These are phyloP conservation scores for Orientallactaga bullata DNA, from an alignment of 2,113 vertebrate species.

Conservation along the genomic window DNA sequence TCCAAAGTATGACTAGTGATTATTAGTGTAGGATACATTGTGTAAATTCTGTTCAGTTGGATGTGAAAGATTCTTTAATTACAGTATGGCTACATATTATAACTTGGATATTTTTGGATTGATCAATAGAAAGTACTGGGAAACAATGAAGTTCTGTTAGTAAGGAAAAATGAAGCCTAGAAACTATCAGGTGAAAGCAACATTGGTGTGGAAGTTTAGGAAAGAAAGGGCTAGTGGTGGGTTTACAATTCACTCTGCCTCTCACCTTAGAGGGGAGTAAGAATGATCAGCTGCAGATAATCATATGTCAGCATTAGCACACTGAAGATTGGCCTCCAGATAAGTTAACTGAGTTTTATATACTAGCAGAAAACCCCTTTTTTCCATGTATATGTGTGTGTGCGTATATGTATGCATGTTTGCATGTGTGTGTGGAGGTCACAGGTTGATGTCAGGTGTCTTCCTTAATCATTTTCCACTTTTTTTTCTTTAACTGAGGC, in stretches of 20 bases:
- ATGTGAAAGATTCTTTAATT: neutral
- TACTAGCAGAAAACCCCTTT: neutral
- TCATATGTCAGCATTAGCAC: neutral
- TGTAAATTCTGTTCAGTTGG: neutral
- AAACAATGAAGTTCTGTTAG: slow-evolving; percentile 8
- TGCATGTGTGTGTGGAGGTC: no score
- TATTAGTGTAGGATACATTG: neutral
- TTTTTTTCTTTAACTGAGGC: no score
- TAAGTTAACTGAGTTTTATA: neutral
- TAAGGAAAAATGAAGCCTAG: neutral
- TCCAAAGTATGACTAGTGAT: neutral
- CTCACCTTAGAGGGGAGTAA: accelerated
- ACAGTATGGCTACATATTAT: neutral
- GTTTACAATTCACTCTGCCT: neutral
- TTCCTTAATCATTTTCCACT: no score
- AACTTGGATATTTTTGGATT: neutral
- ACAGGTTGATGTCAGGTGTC: no score
- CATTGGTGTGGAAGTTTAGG: neutral
- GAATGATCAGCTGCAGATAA: neutral
- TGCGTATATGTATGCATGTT: no score
- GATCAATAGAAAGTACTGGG: neutral
- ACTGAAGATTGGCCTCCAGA: neutral
- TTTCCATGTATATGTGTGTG: no score
- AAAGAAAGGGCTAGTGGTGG: neutral
- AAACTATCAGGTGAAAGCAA: neutral